phyloP scores from a whole-genome alignment of 2,113 vertebrate species.

The Bos taurus region DNA sequence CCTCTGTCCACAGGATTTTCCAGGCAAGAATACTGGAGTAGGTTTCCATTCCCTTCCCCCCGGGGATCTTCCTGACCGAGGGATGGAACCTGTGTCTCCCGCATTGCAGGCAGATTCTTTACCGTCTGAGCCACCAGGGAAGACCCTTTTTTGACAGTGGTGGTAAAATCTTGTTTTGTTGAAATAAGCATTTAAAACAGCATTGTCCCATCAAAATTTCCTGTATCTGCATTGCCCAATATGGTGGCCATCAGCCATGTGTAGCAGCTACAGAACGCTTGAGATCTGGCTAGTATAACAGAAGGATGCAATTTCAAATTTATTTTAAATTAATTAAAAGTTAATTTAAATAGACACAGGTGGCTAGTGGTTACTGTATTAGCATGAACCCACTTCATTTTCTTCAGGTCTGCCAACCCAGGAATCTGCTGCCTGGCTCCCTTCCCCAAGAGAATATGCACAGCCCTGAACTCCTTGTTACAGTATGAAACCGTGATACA shows the following conservation, averaged over 20 bases:
- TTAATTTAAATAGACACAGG: background rate
- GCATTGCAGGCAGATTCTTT: background rate
- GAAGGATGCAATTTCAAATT: background rate
- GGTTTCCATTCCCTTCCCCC: background rate
- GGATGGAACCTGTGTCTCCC: background rate
- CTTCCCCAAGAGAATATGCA: background rate
- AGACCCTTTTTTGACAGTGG: background rate
- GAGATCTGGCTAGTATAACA: background rate
- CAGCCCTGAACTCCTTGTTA: background rate
- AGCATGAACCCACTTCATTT: background rate
- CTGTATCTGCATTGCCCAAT: background rate
- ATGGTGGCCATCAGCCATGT: background rate
- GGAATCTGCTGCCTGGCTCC: background rate
- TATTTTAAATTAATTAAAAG: background rate
- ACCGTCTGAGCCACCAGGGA: background rate
- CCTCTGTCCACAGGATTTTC: background rate
- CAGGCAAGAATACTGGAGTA: background rate
- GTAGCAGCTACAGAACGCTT: background rate
- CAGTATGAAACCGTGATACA: background rate
- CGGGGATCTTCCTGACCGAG: background rate
- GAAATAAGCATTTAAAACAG: background rate
- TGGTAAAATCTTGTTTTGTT: background rate
- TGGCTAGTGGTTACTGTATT: background rate
- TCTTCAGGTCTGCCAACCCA: background rate
- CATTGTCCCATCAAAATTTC: background rate